Conservation (phyloP, 1,140 invertebrate species). For the Euschistus heros region DNA sequence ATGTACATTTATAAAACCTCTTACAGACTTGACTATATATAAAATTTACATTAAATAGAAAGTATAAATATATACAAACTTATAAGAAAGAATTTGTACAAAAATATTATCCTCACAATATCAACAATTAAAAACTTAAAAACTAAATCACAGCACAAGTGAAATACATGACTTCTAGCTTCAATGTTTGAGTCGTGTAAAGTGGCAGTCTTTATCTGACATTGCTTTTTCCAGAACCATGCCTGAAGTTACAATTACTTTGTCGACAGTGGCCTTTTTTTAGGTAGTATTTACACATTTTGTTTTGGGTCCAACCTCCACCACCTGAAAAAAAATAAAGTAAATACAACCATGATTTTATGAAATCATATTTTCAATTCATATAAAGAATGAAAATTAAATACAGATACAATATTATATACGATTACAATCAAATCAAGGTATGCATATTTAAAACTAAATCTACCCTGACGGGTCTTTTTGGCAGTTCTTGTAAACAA, state of each 20-base stretch:
- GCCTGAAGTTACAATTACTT: conserved; percentile 25
- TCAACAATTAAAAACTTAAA: too few species aligned
- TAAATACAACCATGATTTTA: neutral
- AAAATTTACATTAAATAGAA: too few species aligned
- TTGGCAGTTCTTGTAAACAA: too few species aligned
- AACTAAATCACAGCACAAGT: too few species aligned
- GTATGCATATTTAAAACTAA: neutral
- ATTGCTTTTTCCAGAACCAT: conserved; percentile 10
- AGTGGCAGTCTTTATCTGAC: neutral
- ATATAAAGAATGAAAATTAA: neutral
- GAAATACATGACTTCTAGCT: too few species aligned
- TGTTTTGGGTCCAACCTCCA: neutral
- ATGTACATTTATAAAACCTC: too few species aligned
- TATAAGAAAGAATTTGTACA: too few species aligned
- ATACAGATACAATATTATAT: neutral
- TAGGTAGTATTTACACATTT: conserved; percentile 23
- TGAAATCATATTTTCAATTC: neutral
- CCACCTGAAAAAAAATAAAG: conserved; percentile 8
- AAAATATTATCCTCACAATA: too few species aligned
- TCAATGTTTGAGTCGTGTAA: too few species aligned
- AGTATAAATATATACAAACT: too few species aligned
- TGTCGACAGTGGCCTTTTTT: conserved; percentile 25
- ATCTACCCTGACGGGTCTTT: neutral
- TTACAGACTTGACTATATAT: too few species aligned
- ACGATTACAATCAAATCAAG: neutral